Percentiles rank a stretch among this genome's conserved stretches.
Evolutionary conservation across 2,888 invertebrate species (phyloP).

Genomic region (Sarcophaga variegata): DNA sequence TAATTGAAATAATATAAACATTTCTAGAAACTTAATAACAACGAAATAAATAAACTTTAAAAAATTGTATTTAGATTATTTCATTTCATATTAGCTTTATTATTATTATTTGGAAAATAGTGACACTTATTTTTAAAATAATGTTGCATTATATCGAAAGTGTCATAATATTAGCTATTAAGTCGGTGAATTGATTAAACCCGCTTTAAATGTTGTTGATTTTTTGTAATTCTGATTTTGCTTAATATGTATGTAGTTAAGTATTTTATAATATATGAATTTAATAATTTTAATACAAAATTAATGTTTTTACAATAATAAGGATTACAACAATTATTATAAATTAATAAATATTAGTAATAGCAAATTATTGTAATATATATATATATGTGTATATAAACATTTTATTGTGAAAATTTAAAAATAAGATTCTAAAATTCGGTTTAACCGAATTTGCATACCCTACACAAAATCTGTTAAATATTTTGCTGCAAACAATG

Average conservation of each 20-base stretch:
- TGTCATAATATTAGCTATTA: background rate
- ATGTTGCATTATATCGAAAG: background rate
- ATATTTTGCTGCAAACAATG: background rate
- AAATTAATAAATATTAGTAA: slow-evolving; percentile 24
- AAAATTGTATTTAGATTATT: no score
- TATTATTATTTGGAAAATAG: background rate
- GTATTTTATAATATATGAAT: slow-evolving; percentile 28
- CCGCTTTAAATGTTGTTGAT: slow-evolving; percentile 40
- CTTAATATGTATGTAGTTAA: slow-evolving; percentile 19
- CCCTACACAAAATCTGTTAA: slow-evolving; percentile 3
- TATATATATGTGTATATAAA: background rate
- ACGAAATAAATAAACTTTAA: no score
- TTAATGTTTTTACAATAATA: slow-evolving; percentile 46
- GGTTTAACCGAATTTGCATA: slow-evolving; percentile 25
- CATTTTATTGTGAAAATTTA: slow-evolving; percentile 18
- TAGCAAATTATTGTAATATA: slow-evolving; percentile 31
- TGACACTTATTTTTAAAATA: slow-evolving; percentile 8
- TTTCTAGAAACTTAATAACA: no score
- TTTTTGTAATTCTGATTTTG: background rate
- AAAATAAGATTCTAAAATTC: slow-evolving; percentile 17
- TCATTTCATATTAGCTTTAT: no score
- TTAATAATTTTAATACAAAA: slow-evolving; percentile 40
- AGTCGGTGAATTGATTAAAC: background rate
- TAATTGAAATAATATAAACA: no score
- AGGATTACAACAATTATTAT: slow-evolving; percentile 35